Evolutionary conservation across 2,113 vertebrate species (phyloP).

Genomic region (Martes martes): DNA sequence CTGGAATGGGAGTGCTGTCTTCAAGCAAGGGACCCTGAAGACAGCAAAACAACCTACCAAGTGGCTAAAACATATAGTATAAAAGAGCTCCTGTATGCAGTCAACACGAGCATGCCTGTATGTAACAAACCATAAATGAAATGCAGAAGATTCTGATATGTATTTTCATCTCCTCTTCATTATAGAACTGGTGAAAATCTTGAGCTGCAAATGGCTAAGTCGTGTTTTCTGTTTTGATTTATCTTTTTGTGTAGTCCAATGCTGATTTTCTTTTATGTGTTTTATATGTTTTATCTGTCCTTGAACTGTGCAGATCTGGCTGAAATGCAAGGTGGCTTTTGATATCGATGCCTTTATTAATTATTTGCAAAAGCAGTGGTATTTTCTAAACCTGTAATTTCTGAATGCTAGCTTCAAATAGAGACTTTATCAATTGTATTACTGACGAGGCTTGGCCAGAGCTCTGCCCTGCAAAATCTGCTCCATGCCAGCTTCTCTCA

Average conservation of each 20-base stretch:
- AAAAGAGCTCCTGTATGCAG: background rate
- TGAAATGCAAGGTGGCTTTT: background rate
- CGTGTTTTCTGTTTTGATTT: background rate
- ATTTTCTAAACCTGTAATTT: background rate
- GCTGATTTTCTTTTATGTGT: background rate
- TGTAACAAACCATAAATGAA: background rate
- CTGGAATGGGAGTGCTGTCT: background rate
- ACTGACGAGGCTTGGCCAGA: background rate
- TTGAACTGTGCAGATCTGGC: background rate
- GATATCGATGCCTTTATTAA: background rate
- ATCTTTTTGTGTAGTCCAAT: background rate
- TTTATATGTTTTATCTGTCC: background rate
- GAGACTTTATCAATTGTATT: background rate
- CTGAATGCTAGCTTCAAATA: background rate
- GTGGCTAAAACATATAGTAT: background rate
- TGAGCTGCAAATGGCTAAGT: background rate
- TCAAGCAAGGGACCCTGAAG: background rate
- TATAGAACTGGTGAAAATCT: conserved; percentile 13
- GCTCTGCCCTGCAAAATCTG: background rate
- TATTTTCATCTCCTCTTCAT: background rate
- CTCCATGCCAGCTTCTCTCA: background rate
- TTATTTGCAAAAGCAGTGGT: conserved; percentile 1
- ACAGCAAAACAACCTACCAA: background rate
- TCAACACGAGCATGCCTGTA: background rate
- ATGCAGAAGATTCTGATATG: background rate